phyloP scores from a whole-genome alignment of 1,140 invertebrate species.

The Cardiocondyla obscurior region DNA sequence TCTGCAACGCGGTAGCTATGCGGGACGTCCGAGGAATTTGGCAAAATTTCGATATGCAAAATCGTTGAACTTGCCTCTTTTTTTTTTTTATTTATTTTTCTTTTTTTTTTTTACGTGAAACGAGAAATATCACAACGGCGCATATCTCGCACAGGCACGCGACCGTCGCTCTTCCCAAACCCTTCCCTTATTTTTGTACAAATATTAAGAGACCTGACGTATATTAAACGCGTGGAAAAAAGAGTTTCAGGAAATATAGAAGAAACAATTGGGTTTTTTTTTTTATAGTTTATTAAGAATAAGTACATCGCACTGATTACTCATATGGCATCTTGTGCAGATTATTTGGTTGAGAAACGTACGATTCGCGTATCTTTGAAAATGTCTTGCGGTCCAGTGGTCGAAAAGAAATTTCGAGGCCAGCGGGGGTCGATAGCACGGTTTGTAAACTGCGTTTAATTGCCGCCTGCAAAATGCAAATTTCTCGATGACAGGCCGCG shows the following conservation, averaged over 20 bases:
- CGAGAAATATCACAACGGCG: neutral
- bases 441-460: conserved; percentile 39
- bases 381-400: neutral
- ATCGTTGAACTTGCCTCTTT: neutral
- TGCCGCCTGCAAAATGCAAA: conserved; percentile 45
- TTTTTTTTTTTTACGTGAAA: neutral
- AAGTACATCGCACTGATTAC: neutral
- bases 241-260: neutral
- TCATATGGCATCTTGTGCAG: neutral
- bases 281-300: neutral
- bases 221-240: neutral
- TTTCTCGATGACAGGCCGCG: conserved; percentile 33
- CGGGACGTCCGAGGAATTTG: conserved; percentile 26
- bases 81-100: no score
- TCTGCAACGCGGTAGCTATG: conserved; percentile 1
- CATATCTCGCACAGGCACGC: neutral
- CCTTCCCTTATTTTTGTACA: neutral
- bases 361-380: neutral
- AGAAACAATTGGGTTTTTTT: no score
- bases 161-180: neutral
- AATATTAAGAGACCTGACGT: neutral
- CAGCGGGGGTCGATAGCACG: neutral
- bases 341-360: neutral
- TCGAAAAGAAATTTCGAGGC: neutral
- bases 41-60: conserved; percentile 19